Evolutionary conservation across 2,888 invertebrate genomes (phyloP), one percentile per base, ranked within the genome.

Genomic region (Arge pagana): DNA sequence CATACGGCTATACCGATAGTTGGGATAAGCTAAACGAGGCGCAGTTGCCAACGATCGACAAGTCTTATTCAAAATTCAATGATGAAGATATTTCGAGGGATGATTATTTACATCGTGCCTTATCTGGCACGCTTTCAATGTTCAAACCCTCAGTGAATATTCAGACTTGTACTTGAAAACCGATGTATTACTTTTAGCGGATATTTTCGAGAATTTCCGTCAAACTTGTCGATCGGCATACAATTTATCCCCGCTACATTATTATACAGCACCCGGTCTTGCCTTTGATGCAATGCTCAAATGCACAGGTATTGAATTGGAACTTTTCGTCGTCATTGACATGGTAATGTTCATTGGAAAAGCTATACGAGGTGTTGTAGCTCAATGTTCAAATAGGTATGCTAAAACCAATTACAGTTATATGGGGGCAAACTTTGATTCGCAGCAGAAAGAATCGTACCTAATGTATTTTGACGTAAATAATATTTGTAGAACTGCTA

Each of bases 201-300:
- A 75, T 43, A 57, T 74, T 4, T 73, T 74, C 54, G 74, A 76
- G 56, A 66, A 72, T 51, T 76, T 74, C 56, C 36, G 72, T 4
- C n/a, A 53, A 3, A 58, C 52, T 1, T 66, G 66, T 42, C 24
- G 64, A 4, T n/a, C 52, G 16, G 61, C 60, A 3, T 74, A 76
- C 48, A 50, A 52, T 1, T 48, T 74, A 3, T 72, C 72, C 58
- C 64, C 69, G 3, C 37, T 48, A 6, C 50, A 56, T 13, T 59
- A 59, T 26, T 57, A 49, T 26, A 57, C 57, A 7, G 23, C 49
- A 7, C 58, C 55, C 2, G 57, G 58, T 0, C 48, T 56, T 3
- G 35, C 57, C 1, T 57, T 50, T 40, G 57, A 57, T 24, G 54
- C 52, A 3, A 55, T 57, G 56, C 37, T 61, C 3, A 58, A 57